Evolutionary conservation across 2,888 invertebrate species (phyloP), one percentile per base, ranked within the genome.

Genomic region (Beris morrisii): DNA sequence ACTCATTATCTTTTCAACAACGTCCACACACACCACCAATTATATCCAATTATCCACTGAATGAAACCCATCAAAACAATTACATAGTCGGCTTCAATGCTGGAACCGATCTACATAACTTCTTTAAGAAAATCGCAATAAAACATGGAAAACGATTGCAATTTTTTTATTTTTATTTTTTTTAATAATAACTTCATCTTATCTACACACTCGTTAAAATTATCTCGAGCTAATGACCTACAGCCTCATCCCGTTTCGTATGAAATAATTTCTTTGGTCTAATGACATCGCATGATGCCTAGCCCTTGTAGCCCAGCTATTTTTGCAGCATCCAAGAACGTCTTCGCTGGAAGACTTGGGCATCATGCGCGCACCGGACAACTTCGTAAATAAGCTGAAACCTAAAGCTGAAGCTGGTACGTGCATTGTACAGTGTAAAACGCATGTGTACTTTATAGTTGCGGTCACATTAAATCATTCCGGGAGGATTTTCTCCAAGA

Each of bases 41-140:
- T 59, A 59, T 12, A 59, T 48, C 59, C 59, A 59, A 59, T 59
- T 59, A 59, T 59, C 59, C 15, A 32, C 13, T 48, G 59, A 48
- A 48, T 31, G 59, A 15, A 48, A 32, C 48, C 32, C 59, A 59
- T 59, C 48, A 48, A 59, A 59, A 59, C 59, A 59, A 59, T 59
- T 59, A 59, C 48, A 59, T 50, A 50, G 32, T 59, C 59, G 13
- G 46, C 50, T 59, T 59, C 59, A 46, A 50, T 48, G 32, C 50
- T 59, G 46, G 48, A 50, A 59, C 50, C 59, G 32, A 59, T 59
- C 59, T 59, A 59, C 59, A 59, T 59, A 59, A 50, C 48, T 59
- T 50, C 56, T 38, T 58, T 48, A 48, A 38, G 7, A 38, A 38
- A 38, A 38, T 38, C 9, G 38, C 38, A 38, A 38, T 38, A 9